Percentiles rank a stretch among this genome's conserved stretches.
These are phyloP conservation scores for Drosophila mettleri DNA, from an alignment of 2,888 invertebrate species.

Conservation along the genomic window DNA sequence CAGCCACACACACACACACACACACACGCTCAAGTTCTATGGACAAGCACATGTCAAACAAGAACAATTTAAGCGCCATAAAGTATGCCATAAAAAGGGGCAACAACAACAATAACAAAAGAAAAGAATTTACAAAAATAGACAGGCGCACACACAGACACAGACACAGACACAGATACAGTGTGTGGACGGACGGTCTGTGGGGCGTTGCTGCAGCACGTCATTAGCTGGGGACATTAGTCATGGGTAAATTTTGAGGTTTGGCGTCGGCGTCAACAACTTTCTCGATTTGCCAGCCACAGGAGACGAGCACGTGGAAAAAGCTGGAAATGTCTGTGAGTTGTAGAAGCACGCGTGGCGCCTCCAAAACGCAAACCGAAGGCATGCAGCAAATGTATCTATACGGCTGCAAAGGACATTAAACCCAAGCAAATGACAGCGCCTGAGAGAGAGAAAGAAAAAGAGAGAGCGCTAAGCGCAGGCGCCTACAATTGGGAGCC, in stretches of 20 bases:
- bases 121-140: slow-evolving; percentile 61
- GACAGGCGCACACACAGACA: too few species aligned
- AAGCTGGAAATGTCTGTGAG: slow-evolving; percentile 38
- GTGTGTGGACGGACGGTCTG: slow-evolving; percentile 7
- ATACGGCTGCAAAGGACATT: slow-evolving; percentile 81
- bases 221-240: slow-evolving; percentile 67
- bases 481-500: slow-evolving; percentile 45
- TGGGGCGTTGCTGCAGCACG: slow-evolving; percentile 29
- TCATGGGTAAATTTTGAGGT: slow-evolving; percentile 58
- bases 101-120: too few species aligned
- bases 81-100: slow-evolving; percentile 77
- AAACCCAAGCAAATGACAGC: slow-evolving; percentile 62
- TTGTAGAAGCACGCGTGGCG: slow-evolving; percentile 28
- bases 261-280: slow-evolving; percentile 52
- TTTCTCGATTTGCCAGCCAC: slow-evolving; percentile 60
- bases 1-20: background rate
- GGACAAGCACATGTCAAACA: slow-evolving; percentile 56
- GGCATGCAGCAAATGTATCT: slow-evolving; percentile 69
- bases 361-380: slow-evolving; percentile 25
- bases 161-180: too few species aligned
- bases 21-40: slow-evolving; percentile 7
- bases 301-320: slow-evolving; percentile 37
- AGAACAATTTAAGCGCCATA: slow-evolving; percentile 67
- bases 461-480: slow-evolving; percentile 47
- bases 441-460: slow-evolving; percentile 15